These are phyloP conservation scores for Drosophila parthenogenetica DNA, from an alignment of 2,888 invertebrate species.

Conservation along the genomic window DNA sequence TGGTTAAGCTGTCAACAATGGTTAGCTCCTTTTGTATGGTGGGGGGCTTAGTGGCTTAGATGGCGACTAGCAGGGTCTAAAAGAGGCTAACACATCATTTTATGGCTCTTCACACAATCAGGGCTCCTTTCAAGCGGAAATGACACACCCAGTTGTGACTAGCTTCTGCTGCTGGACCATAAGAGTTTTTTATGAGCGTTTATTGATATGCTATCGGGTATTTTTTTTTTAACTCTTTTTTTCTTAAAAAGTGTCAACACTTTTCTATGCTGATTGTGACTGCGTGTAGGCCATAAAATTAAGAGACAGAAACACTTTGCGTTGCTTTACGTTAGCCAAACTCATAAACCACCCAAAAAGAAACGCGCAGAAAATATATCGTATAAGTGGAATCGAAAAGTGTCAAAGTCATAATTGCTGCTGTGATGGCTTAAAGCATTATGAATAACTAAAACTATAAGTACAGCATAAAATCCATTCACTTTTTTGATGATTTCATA, in stretches of 20 bases:
- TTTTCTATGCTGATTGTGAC: slow-evolving; percentile 57
- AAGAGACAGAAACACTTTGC: slow-evolving; percentile 34
- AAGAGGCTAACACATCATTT: slow-evolving; percentile 53
- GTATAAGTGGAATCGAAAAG: slow-evolving; percentile 42
- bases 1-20: slow-evolving; percentile 41
- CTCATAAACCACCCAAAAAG: slow-evolving; percentile 73
- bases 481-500: slow-evolving; percentile 75
- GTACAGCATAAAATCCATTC: slow-evolving; percentile 76
- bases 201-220: slow-evolving; percentile 60
- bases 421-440: slow-evolving; percentile 43
- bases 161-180: slow-evolving; percentile 35
- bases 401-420: slow-evolving; percentile 61
- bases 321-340: slow-evolving; percentile 17
- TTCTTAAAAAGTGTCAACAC: slow-evolving; percentile 70
- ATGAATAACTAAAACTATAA: slow-evolving; percentile 33
- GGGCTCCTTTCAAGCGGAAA: slow-evolving; percentile 66
- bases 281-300: slow-evolving; percentile 65
- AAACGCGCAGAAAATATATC: no score
- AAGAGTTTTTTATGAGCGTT: slow-evolving; percentile 67
- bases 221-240: neutral
- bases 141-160: slow-evolving; percentile 56
- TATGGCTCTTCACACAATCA: slow-evolving; percentile 35
- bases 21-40: slow-evolving; percentile 43
- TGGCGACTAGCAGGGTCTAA: slow-evolving; percentile 11
- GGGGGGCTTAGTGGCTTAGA: slow-evolving; percentile 38